Percentiles rank a stretch among this genome's conserved stretches.
phyloP scores from a whole-genome alignment of 2,888 invertebrate genomes.

The Ormyrus nitidulus region DNA sequence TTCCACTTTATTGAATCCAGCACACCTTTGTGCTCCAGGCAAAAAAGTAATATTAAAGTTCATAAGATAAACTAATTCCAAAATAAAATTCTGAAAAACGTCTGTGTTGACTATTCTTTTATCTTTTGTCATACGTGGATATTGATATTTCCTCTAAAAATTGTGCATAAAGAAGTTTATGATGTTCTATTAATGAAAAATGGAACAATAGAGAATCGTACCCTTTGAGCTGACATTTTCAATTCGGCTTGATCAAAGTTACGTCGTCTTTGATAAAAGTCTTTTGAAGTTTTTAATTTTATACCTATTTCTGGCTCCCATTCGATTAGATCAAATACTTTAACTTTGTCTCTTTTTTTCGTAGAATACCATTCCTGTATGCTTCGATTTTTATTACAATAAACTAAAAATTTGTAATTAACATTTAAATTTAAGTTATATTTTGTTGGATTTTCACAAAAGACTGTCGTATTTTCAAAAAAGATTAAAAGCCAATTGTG shows the following conservation, averaged over 20 bases:
- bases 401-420: background rate
- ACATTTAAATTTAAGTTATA: background rate
- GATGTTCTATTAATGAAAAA: background rate
- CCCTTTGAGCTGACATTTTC: background rate
- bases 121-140: background rate
- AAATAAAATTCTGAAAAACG: background rate
- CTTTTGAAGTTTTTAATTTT: background rate
- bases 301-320: background rate
- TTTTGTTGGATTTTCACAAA: background rate
- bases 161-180: background rate
- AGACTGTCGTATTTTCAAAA: background rate
- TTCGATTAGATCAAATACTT: background rate
- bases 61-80: background rate
- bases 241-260: background rate
- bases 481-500: slow-evolving; percentile 18
- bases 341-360: background rate
- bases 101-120: background rate
- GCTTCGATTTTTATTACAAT: background rate
- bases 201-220: background rate
- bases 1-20: background rate
- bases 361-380: slow-evolving; percentile 6
- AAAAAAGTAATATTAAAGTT: slow-evolving; percentile 8
- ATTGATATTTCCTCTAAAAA: background rate
- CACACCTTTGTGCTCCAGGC: background rate
- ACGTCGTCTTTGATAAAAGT: background rate